Percentiles rank a stretch among this genome's conserved stretches.
phyloP scores from a whole-genome alignment of 2,113 vertebrate species.

The Rhipidura dahli region DNA sequence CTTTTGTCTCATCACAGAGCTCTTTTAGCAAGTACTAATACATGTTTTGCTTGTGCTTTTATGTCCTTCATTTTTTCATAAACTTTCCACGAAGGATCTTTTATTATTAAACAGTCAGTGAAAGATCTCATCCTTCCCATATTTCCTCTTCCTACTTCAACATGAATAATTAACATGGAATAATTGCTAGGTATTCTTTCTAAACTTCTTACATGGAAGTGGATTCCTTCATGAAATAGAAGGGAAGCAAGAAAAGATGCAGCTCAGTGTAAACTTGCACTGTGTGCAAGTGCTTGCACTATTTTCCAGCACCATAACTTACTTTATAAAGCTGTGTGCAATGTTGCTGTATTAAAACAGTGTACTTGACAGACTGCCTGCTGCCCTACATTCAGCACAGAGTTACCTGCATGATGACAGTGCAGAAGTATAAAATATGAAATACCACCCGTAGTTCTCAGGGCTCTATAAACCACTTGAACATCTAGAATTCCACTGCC shows the following conservation, averaged over 20 bases:
- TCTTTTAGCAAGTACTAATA: background rate
- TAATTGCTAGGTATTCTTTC: background rate
- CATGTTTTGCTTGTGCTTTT: background rate
- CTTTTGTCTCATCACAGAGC: background rate
- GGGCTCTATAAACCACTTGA: background rate
- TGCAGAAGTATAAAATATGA: background rate
- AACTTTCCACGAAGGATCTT: background rate
- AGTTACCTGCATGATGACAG: background rate
- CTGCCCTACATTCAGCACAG: background rate
- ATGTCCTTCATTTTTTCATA: background rate
- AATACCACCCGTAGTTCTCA: background rate
- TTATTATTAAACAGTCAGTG: slow-evolving; percentile 21
- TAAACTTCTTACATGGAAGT: background rate
- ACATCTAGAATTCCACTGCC: background rate
- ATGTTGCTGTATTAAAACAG: background rate
- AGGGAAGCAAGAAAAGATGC: background rate
- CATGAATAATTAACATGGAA: slow-evolving; percentile 8
- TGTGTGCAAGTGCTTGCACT: background rate
- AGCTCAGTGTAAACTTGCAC: background rate
- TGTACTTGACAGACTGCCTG: background rate
- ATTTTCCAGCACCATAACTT: background rate
- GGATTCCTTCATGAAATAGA: background rate
- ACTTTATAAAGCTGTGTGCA: background rate
- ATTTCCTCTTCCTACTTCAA: slow-evolving; percentile 2
- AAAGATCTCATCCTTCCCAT: background rate